phyloP scores from a whole-genome alignment of 2,797 vertebrate species.

The Champsocephalus esox region DNA sequence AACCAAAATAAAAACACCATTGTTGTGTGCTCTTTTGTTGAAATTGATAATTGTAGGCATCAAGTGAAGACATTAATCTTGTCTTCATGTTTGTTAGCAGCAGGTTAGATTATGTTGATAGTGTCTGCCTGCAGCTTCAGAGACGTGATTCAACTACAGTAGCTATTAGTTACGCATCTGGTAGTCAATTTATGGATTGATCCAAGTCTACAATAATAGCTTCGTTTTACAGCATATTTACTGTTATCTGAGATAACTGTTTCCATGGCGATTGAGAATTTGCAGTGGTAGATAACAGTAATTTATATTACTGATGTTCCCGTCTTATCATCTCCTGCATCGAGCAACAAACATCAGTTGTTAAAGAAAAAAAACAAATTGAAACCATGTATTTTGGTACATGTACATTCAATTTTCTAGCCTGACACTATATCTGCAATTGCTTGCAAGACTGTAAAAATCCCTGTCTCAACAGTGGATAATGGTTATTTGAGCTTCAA shows the following conservation, averaged over 20 bases:
- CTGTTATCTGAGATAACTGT: slow-evolving; percentile 53
- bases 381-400: slow-evolving; percentile 2
- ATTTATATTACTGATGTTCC: slow-evolving; percentile 45
- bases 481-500: neutral
- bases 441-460: neutral
- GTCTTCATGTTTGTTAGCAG: slow-evolving; percentile 15
- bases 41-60: slow-evolving; percentile 1
- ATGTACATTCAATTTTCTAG: neutral
- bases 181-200: slow-evolving; percentile 57
- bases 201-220: slow-evolving; percentile 53
- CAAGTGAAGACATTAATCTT: slow-evolving; percentile 1
- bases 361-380: neutral
- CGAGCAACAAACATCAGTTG: slow-evolving; percentile 9
- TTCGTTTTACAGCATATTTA: slow-evolving; percentile 49
- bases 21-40: neutral
- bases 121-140: slow-evolving; percentile 18
- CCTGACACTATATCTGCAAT: neutral
- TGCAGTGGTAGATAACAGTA: slow-evolving; percentile 49
- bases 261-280: slow-evolving; percentile 70
- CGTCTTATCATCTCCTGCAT: slow-evolving; percentile 25
- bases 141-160: slow-evolving; percentile 31
- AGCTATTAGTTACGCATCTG: slow-evolving; percentile 32
- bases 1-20: neutral
- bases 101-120: slow-evolving; percentile 9
- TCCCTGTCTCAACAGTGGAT: neutral